phyloP scores from a whole-genome alignment of 2,888 invertebrate genomes.

The Pandemis corylana region DNA sequence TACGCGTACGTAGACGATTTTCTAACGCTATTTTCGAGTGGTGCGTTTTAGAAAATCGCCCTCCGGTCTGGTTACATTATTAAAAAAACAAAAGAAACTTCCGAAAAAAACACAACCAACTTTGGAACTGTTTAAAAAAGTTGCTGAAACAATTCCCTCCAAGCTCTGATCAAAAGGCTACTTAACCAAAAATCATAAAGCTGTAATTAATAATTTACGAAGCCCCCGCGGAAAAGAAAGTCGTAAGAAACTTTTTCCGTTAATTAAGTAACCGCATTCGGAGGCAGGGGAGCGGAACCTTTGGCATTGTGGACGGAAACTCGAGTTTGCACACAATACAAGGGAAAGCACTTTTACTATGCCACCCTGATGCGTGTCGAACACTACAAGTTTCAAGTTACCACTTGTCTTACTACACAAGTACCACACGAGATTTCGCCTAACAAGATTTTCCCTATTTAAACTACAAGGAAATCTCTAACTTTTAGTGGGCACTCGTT shows the following conservation, averaged over 20 bases:
- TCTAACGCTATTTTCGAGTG: too few relatives aligned
- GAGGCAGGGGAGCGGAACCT: conserved; percentile 39
- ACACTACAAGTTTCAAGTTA: conserved; percentile 7
- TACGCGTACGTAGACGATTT: too few relatives aligned
- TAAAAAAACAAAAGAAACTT: conserved; percentile 11
- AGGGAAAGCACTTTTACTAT: conserved; percentile 57
- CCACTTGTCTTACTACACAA: background rate
- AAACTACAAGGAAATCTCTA: background rate
- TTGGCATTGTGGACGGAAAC: conserved; percentile 48
- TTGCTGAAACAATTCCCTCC: background rate
- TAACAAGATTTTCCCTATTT: background rate
- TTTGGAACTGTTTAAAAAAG: conserved; percentile 8
- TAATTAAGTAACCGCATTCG: conserved; percentile 39
- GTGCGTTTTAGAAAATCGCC: too few relatives aligned
- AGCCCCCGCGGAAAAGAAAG: conserved; percentile 28
- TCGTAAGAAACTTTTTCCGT: conserved; percentile 28
- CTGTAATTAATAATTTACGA: conserved; percentile 38
- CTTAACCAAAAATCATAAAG: conserved; percentile 36
- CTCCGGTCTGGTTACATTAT: background rate
- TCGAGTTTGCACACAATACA: conserved; percentile 50
- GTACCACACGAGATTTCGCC: background rate
- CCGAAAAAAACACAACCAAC: conserved; percentile 2
- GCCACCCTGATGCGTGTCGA: background rate
- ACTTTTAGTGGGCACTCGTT: too few relatives aligned
- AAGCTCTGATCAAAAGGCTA: conserved; percentile 28